Percentiles rank a stretch among this genome's conserved stretches.
These are phyloP conservation scores for Cotesia vestalis DNA, from an alignment of 1,140 invertebrate species.

Conservation along the genomic window DNA sequence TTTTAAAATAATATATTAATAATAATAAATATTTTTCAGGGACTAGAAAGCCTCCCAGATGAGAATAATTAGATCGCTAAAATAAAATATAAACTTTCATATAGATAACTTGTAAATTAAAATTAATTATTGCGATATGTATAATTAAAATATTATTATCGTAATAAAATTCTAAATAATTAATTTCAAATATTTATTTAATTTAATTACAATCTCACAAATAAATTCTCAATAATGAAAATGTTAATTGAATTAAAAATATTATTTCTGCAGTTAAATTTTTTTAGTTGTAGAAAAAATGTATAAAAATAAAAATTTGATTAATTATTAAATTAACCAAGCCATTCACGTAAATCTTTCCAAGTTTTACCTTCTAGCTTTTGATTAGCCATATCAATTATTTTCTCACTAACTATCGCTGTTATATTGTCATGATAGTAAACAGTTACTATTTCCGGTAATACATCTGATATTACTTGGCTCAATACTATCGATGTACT, in stretches of 20 bases:
- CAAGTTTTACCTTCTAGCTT: constrained; percentile 1
- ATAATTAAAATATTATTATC: too few species aligned
- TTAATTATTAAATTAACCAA: neutral
- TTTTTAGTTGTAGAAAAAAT: too few species aligned
- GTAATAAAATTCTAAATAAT: neutral
- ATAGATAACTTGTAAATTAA: too few species aligned
- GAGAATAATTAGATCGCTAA: too few species aligned
- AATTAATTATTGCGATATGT: too few species aligned
- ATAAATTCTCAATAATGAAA: too few species aligned
- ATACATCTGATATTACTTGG: constrained; percentile 33
- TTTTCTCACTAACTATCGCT: accelerated
- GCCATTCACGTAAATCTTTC: neutral
- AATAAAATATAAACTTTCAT: too few species aligned
- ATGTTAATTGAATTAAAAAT: too few species aligned
- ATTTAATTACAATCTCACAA: neutral
- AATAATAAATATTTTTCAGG: neutral
- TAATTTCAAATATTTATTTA: neutral
- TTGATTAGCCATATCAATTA: neutral
- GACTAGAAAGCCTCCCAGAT: too few species aligned
- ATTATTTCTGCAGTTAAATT: too few species aligned
- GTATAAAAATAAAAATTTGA: neutral
- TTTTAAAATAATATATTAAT: neutral
- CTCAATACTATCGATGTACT: constrained; percentile 36
- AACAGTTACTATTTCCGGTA: constrained; percentile 35
- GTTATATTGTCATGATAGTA: constrained; percentile 38